Conservation (phyloP, 2,888 invertebrate species). For the Onchidella celtica region DNA sequence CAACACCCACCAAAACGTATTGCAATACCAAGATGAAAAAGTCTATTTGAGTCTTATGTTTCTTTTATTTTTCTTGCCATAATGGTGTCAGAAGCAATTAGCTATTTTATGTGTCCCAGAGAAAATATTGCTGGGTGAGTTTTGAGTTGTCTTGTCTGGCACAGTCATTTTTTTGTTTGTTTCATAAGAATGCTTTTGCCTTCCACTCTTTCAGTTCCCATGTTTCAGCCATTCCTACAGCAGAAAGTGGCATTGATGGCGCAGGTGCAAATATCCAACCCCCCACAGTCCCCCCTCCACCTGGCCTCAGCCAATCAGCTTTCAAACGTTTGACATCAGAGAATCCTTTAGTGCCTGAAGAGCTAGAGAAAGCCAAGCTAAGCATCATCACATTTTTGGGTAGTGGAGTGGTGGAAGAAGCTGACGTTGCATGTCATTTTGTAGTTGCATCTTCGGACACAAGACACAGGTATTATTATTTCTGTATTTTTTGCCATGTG, state of each 20-base stretch:
- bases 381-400: constrained; percentile 91
- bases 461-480: constrained; percentile 82
- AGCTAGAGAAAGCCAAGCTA: constrained; percentile 89
- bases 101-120: too few relatives aligned
- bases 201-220: constrained; percentile 53
- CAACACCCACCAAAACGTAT: too few relatives aligned
- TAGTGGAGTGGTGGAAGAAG: constrained; percentile 88
- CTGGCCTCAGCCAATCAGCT: constrained; percentile 73
- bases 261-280: constrained; percentile 54
- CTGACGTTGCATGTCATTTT: constrained; percentile 88
- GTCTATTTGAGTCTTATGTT: too few relatives aligned
- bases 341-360: constrained; percentile 70
- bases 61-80: too few relatives aligned
- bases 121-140: too few relatives aligned
- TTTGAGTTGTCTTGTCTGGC: too few relatives aligned
- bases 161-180: too few relatives aligned
- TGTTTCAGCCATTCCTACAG: constrained; percentile 14
- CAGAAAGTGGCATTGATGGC: constrained; percentile 39
- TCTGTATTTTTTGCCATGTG: too few relatives aligned
- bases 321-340: constrained; percentile 74
- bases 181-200: too few relatives aligned
- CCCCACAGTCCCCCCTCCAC: constrained; percentile 63
- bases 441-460: constrained; percentile 94
- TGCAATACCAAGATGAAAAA: too few relatives aligned
- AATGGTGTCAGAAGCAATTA: too few relatives aligned